Conservation (phyloP, 2,797 vertebrate genomes). For the Microctenopoma steveboyesi region DNA sequence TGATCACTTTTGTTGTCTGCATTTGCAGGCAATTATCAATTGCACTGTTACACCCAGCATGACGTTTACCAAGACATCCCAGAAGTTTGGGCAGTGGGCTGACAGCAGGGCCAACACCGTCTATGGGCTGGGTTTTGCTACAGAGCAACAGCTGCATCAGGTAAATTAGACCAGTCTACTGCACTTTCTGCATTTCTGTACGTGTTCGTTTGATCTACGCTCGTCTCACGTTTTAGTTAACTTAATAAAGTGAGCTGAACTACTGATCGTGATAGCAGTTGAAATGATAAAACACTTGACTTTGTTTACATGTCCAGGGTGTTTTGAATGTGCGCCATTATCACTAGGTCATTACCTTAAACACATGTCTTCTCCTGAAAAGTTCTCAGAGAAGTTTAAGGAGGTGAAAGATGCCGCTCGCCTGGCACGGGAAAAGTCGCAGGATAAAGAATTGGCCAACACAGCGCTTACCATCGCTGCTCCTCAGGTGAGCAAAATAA, state of each 20-base stretch:
- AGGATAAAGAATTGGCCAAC: constrained; percentile 94
- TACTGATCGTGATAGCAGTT: too few species aligned
- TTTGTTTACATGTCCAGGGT: too few species aligned
- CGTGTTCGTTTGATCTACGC: background rate
- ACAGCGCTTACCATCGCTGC: constrained; percentile 88
- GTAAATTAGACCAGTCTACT: constrained; percentile 67
- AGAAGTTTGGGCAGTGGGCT: constrained; percentile 98
- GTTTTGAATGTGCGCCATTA: too few species aligned
- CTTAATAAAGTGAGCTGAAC: too few species aligned
- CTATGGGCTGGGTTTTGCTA: constrained; percentile 95
- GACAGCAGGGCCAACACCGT: constrained; percentile 97
- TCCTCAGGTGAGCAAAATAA: constrained; percentile 87
- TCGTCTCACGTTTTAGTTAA: background rate
- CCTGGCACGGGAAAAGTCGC: constrained; percentile 92
- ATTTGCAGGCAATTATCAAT: constrained; percentile 93
- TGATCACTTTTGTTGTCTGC: constrained; percentile 12
- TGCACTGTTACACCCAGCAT: constrained; percentile 97
- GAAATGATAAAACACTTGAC: too few species aligned
- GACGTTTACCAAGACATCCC: constrained; percentile 97
- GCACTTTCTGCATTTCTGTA: too few species aligned
- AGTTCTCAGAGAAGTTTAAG: constrained; percentile 97
- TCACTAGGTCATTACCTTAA: constrained; percentile 12
- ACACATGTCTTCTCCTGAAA: constrained; percentile 34
- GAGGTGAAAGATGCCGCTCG: constrained; percentile 95
- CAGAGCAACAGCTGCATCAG: constrained; percentile 95